Base-by-base conservation (phyloP, 2,113 vertebrate genomes). In the Paracanthobrama guichenoti region DNA sequence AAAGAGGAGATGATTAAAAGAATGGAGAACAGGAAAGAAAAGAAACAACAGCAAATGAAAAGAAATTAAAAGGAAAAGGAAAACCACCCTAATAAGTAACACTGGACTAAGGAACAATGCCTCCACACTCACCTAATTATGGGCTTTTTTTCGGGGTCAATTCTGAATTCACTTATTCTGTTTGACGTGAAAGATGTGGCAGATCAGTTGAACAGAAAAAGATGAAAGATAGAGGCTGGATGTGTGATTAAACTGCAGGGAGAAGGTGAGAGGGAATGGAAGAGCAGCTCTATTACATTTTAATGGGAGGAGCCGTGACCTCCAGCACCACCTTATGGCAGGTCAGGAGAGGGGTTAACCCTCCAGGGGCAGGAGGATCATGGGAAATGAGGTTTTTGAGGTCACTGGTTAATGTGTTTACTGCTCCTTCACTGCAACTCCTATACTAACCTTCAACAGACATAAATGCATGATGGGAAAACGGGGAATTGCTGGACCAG, bases 251-350 rank as follows among this genome's bases (percentile, higher is more conserved):
- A 91, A 91, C 87, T 86, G 84, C 10, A 1, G 87, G 87, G 85
- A 82, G 81, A 83, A 85, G 87, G 89, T 85, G 77, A 57, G 44
- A 82, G 85, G 85, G 79, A 57, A 35, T 75, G 83, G 89, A 78
- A 81, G 77, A 77, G 26, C 85, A 84, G 86, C 84, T 85, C 91
- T 86, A 92, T 90, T 92, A 87, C 89, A 91, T 90, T 91, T 91
- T 91, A 93, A 92, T 89, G 73, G 86, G 75, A 83, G 89, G 83
- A 86, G 66, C 84, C 39, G 81, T 90, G 90, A 92, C 81, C 91
- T 83, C 81, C 87, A 89, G 91, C 90, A 87, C 73, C 73, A 60
- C 86, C 10, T 79, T 31, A 55, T 72, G 79, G 71, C 88, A 87
- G 84, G 90, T 92, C 91, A 85, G 24, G 86, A 55, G 78, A 60